Evolutionary conservation across 2,797 vertebrate genomes (phyloP).

Genomic region (Margarornis squamiger): DNA sequence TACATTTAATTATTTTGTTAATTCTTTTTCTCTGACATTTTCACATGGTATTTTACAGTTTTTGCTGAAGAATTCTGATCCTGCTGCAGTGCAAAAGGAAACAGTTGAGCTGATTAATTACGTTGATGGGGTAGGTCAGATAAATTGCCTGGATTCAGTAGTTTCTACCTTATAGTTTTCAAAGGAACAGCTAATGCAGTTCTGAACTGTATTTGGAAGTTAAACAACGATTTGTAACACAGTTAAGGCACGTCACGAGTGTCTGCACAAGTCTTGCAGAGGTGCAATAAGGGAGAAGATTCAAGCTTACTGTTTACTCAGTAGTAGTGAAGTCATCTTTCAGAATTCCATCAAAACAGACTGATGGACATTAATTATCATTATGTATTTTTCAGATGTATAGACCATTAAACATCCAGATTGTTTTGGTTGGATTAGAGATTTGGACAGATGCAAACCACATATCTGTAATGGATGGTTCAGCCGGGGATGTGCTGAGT

Average conservation of each 20-base stretch:
- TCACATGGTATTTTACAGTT: slow-evolving; percentile 76
- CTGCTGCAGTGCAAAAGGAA: slow-evolving; percentile 76
- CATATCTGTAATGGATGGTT: slow-evolving; percentile 71
- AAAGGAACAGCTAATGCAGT: neutral
- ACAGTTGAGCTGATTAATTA: slow-evolving; percentile 84
- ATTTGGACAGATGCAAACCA: slow-evolving; percentile 80
- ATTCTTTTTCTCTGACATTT: neutral
- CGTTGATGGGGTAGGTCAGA: slow-evolving; percentile 82
- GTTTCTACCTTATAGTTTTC: neutral
- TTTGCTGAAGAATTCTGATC: slow-evolving; percentile 63
- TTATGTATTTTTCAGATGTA: slow-evolving; percentile 65
- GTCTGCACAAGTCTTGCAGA: neutral
- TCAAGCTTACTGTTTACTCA: neutral
- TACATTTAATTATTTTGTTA: neutral
- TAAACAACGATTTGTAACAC: neutral
- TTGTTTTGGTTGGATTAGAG: slow-evolving; percentile 83
- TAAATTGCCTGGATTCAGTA: neutral
- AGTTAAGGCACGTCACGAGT: neutral
- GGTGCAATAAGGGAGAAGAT: neutral
- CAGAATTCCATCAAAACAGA: neutral
- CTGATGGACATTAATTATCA: neutral
- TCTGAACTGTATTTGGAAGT: neutral
- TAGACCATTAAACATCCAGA: slow-evolving; percentile 81
- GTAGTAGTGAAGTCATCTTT: neutral
- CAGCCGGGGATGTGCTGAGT: slow-evolving; percentile 77